phyloP scores from a whole-genome alignment of 2,113 vertebrate genomes.

The Cichladusa arquata region DNA sequence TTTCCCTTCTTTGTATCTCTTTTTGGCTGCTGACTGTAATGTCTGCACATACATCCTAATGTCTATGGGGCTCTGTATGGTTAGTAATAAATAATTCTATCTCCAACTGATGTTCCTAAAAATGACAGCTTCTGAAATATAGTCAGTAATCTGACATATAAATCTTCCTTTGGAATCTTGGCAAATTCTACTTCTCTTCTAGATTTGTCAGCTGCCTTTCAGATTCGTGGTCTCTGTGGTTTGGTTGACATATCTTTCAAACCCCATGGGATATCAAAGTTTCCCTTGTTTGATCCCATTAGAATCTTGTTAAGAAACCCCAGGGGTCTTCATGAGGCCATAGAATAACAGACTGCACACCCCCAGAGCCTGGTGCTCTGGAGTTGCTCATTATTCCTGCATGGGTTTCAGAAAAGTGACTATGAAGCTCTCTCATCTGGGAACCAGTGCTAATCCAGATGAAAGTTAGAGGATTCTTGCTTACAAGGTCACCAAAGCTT shows the following conservation, averaged over 20 bases:
- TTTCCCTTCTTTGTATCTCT: neutral
- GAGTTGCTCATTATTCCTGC: neutral
- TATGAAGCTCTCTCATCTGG: neutral
- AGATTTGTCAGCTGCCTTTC: conserved; percentile 38
- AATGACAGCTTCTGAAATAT: conserved; percentile 36
- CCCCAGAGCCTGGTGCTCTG: neutral
- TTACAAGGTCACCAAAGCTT: neutral
- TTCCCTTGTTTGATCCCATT: neutral
- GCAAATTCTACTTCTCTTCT: neutral
- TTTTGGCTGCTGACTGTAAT: neutral
- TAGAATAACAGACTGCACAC: neutral
- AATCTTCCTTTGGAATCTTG: neutral
- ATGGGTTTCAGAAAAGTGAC: neutral
- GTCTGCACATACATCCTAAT: neutral
- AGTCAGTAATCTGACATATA: neutral
- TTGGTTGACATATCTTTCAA: neutral
- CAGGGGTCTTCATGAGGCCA: neutral
- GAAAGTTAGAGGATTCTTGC: neutral
- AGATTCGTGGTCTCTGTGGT: neutral
- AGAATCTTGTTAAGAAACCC: neutral
- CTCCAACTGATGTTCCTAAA: neutral
- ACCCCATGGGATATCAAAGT: neutral
- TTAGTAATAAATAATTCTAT: neutral
- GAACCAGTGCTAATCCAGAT: neutral
- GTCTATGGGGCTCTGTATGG: neutral